Conservation (phyloP, 37 sponge, comb jelly and placozoan species). For the Dysidea cf. avara region DNA sequence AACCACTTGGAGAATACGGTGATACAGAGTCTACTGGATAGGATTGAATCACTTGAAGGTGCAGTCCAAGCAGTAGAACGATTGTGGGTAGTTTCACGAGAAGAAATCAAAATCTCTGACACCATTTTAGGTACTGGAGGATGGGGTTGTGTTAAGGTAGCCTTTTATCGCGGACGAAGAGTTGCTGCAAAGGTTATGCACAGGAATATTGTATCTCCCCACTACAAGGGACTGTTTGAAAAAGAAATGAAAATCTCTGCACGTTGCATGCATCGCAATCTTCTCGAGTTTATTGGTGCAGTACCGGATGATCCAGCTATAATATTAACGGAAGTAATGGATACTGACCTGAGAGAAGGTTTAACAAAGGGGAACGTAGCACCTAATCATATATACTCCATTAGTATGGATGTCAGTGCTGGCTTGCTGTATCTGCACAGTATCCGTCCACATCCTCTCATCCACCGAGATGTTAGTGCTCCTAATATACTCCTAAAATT, state of each 20-base stretch:
- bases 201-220: constrained; percentile 18
- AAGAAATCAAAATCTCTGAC: too few species aligned
- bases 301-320: neutral
- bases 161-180: constrained; percentile 17
- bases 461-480: constrained; percentile 54
- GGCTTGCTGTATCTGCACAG: constrained; percentile 41
- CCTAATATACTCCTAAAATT: constrained; percentile 22
- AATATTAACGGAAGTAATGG: constrained; percentile 48
- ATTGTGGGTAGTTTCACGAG: too few species aligned
- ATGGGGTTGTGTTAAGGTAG: constrained; percentile 40
- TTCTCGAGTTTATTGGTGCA: constrained; percentile 43
- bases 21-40: too few species aligned
- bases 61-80: too few species aligned
- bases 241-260: constrained; percentile 41
- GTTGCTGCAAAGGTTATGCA: constrained; percentile 43
- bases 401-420: constrained; percentile 11
- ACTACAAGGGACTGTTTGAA: constrained; percentile 25
- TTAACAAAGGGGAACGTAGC: constrained; percentile 1
- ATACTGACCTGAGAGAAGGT: constrained; percentile 22
- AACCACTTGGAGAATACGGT: too few species aligned
- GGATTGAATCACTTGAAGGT: too few species aligned
- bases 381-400: neutral
- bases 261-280: constrained; percentile 24
- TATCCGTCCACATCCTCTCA: constrained; percentile 39
- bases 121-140: too few species aligned